Base-by-base conservation (phyloP, 2,113 vertebrate genomes). In the Zosterops japonicus region DNA sequence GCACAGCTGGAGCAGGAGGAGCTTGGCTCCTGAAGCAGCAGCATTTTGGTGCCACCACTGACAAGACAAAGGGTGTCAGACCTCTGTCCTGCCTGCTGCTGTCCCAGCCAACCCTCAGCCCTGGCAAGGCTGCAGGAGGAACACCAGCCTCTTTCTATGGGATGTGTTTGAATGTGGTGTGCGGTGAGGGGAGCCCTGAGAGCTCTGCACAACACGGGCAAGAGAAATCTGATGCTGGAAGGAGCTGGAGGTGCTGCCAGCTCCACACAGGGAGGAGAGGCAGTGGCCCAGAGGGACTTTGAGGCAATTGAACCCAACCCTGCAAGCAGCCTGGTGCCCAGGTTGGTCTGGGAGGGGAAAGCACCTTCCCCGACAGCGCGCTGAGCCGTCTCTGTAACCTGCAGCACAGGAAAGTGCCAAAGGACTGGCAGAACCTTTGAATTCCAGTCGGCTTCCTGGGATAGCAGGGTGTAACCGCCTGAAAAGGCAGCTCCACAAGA, bases 401-500 rank as follows among this genome's bases (percentile, higher is more conserved):
- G 67, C 87, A 90, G 93, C 91, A 20, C 74, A 44, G 44, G 31
- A 6, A 11, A 93, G 63, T 2, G 81, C 93, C 89, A 76, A 85
- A 67, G 90, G 55, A 90, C 91, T 42, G 78, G 84, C 77, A 94
- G 44, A 83, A 64, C 79, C 96, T 96, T 96, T 96, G 95, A 96
- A 95, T 35, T 20, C 81, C 4, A 70, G 83, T 11, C 55, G 9
- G 85, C 88, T 95, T 93, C 88, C 90, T 19, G 90, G 94, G 93
- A 56, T 53, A 64, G 79, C 90, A 95, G 94, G 93, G 95, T 88
- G 92, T 94, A 83, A 81, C 95, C 13, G 13, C 82, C 88, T 83
- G 72, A n/a, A 92, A 95, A 94, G 74, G 95, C 95, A 95, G 84
- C 93, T 95, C 63, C 85, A 72, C 80, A 31, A 93, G 87, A 91